Evolutionary conservation across 1,140 invertebrate genomes (phyloP).

Genomic region (Ooceraea biroi): DNA sequence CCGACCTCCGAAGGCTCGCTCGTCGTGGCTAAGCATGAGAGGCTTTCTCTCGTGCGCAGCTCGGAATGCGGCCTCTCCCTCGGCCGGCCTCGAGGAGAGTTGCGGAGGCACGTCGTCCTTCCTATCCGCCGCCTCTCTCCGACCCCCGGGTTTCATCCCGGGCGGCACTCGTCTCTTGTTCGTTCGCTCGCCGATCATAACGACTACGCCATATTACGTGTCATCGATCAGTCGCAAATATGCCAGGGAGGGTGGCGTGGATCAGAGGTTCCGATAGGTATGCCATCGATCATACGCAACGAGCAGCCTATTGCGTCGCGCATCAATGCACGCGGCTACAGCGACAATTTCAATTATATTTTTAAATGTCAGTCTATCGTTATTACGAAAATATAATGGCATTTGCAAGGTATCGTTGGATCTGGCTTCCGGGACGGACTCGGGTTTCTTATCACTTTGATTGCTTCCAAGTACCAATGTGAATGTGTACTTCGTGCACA

Average conservation of each 20-base stretch:
- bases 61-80: constrained; percentile 78
- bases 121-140: constrained; percentile 59
- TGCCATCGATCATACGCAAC: constrained; percentile 39
- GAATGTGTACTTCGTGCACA: too few relatives aligned
- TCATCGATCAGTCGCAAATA: constrained; percentile 58
- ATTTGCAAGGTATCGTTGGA: too few relatives aligned
- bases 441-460: too few relatives aligned
- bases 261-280: not conserved
- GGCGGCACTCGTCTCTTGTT: constrained; percentile 5
- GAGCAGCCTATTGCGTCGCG: constrained; percentile 9
- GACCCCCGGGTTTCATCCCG: constrained; percentile 12
- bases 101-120: constrained; percentile 72
- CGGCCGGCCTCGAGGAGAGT: constrained; percentile 41
- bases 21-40: constrained; percentile 72
- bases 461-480: too few relatives aligned
- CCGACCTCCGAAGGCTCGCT: constrained; percentile 33
- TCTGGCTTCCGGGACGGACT: too few relatives aligned
- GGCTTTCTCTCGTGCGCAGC: constrained; percentile 76
- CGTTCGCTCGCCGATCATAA: constrained; percentile 15
- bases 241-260: not conserved
- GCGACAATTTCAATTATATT: not conserved
- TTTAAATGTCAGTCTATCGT: not conserved
- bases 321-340: constrained; percentile 1
- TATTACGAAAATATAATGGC: not conserved
- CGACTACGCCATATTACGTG: constrained; percentile 26